Percentiles rank a stretch among this genome's conserved stretches.
phyloP scores from a whole-genome alignment of 2,797 vertebrate genomes.

The Paedocypris micromegethes region DNA sequence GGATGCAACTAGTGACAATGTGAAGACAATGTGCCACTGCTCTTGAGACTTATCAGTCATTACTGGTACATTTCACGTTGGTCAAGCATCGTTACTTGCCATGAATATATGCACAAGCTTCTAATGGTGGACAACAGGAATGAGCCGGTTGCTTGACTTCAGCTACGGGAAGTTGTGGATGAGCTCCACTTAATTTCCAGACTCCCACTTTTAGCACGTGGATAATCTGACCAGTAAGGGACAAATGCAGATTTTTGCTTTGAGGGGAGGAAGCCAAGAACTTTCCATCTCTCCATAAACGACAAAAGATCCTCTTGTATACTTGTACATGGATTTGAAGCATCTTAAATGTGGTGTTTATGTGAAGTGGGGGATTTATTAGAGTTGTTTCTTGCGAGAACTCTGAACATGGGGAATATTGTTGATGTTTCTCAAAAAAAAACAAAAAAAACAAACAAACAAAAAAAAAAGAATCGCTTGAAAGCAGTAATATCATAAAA shows the following conservation, averaged over 20 bases:
- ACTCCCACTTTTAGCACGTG: conserved; percentile 37
- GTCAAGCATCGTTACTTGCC: conserved; percentile 32
- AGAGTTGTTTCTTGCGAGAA: conserved; percentile 19
- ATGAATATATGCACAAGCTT: conserved; percentile 34
- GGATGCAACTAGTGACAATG: conserved; percentile 43
- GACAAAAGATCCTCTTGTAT: conserved; percentile 41
- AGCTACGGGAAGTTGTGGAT: conserved; percentile 19
- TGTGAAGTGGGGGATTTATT: conserved; percentile 32
- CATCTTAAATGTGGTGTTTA: conserved; percentile 40
- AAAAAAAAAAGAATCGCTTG: too few relatives aligned
- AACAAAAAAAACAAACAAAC: too few relatives aligned
- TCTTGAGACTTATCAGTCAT: conserved; percentile 30
- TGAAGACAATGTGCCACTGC: conserved; percentile 37
- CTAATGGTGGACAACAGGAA: conserved; percentile 22
- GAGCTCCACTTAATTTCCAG: conserved; percentile 29
- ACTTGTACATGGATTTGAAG: conserved; percentile 41
- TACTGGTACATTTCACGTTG: conserved; percentile 38
- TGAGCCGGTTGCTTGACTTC: conserved; percentile 3
- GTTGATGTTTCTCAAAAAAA: conserved; percentile 30
- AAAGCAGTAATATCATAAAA: conserved; percentile 41
- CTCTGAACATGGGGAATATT: conserved; percentile 1
- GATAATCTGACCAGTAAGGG: conserved; percentile 31
- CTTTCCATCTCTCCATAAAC: conserved; percentile 22
- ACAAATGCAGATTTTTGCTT: conserved; percentile 23
- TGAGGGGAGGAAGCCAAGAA: conserved; percentile 11